Evolutionary conservation across 2,888 invertebrate species (phyloP), one percentile per base, ranked within the genome.

Genomic region (Noctua janthe): DNA sequence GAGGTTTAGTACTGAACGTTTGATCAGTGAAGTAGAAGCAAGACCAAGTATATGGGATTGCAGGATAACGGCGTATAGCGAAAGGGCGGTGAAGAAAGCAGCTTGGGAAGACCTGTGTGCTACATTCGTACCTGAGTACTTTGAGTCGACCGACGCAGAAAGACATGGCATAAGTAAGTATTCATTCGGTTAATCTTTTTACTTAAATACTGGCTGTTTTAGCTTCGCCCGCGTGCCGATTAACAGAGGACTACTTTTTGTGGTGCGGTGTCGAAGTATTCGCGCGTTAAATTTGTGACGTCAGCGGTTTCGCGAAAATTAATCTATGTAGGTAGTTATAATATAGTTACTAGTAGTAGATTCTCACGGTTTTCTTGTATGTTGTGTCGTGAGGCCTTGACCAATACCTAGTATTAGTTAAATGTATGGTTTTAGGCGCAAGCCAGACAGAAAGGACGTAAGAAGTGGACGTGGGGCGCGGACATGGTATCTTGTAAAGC

Each of bases 81-180:
- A 84, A 0, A 84, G 81, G 15, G 8, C 51, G 7, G 35, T 79
- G 51, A 82, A 82, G 47, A 43, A 59, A 10, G 71, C 67, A 59
- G 81, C 81, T 69, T 82, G 81, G 81, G 71, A 84, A 4, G 80
- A 84, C 8, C 7, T 81, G 10, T 82, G 79, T 54, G 59, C 67
- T 35, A 2, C 67, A 23, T 79, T 82, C 3, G 84, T 71, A 23
- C 51, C 79, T 1, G 51, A 51, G 17, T 82, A 62, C 51, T 67
- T 43, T 47, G 51, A 71, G 35, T 59, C 71, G 17, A 56, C 79
- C 15, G 20, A n/a, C 29, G 81, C 66, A 29, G 80, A 84, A 71
- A 84, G 23, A 23, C 67, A 29, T 35, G 71, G 71, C 11, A 67
- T 71, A 59, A 17, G 81, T 80, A 49, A 47, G 78, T 78, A 43